Percentiles rank a stretch among this genome's conserved stretches.
phyloP scores from a whole-genome alignment of 2,888 invertebrate genomes.

The Volucella inflata region DNA sequence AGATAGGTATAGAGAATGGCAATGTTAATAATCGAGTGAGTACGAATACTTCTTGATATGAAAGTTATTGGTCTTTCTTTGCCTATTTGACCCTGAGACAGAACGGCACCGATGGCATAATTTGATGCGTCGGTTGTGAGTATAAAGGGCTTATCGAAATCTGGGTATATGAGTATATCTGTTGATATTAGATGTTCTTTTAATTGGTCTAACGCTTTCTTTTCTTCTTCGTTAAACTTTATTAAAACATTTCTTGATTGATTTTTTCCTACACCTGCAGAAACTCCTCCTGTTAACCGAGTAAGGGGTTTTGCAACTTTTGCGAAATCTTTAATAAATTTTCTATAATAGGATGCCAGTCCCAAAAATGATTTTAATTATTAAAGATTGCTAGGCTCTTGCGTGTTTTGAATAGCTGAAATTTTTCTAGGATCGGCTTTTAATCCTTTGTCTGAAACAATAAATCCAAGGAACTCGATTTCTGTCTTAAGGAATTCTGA shows the following conservation, averaged over 20 bases:
- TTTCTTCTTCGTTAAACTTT: conserved; percentile 11
- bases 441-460: background rate
- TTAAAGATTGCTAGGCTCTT: too few species aligned
- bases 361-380: conserved; percentile 21
- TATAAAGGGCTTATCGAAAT: conserved; percentile 11
- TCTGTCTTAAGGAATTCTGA: too few species aligned
- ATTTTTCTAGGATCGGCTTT: conserved; percentile 12
- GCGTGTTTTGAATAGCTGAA: background rate
- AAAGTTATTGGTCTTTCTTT: too few species aligned
- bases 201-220: conserved; percentile 5
- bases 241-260: conserved; percentile 5
- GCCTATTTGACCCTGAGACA: too few species aligned
- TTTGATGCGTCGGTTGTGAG: too few species aligned
- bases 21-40: too few species aligned
- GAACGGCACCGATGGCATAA: too few species aligned
- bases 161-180: background rate
- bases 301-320: background rate
- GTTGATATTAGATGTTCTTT: conserved; percentile 4
- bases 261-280: background rate
- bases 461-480: background rate
- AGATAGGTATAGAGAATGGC: too few species aligned
- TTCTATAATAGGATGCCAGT: conserved; percentile 9
- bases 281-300: background rate
- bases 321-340: conserved; percentile 9
- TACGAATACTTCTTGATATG: background rate